These are phyloP conservation scores for Poeciliopsis paucimaculata DNA, from an alignment of 2,797 vertebrate genomes.

Conservation along the genomic window DNA sequence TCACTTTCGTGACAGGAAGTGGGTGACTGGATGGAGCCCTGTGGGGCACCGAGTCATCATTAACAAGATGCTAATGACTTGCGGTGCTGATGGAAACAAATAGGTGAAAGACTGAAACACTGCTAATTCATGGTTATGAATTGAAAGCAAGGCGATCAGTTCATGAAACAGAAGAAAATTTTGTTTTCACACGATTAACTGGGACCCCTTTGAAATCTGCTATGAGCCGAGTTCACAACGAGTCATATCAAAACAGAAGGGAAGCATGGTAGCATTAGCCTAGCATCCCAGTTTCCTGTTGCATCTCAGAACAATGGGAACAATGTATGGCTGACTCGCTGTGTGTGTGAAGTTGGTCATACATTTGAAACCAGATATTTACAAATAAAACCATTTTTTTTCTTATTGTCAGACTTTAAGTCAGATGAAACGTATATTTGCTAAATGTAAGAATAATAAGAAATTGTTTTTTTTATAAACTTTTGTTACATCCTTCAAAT, in stretches of 20 bases:
- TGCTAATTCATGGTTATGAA: neutral
- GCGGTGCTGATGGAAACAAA: neutral
- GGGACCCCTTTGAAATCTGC: neutral
- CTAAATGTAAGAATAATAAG: neutral
- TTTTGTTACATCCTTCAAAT: neutral
- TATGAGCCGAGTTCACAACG: neutral
- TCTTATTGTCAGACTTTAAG: neutral
- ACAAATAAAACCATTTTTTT: neutral
- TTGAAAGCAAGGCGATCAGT: neutral
- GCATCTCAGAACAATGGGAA: neutral
- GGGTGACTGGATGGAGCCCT: neutral
- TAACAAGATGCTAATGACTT: constrained; percentile 19
- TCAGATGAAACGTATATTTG: neutral
- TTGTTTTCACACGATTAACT: neutral
- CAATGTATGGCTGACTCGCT: neutral
- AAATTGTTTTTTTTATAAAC: neutral
- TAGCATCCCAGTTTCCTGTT: neutral
- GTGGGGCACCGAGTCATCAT: constrained; percentile 23
- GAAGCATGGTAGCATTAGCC: neutral
- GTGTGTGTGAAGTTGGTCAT: neutral
- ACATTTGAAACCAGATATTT: neutral
- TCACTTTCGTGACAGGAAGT: constrained; percentile 38
- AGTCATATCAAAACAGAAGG: neutral
- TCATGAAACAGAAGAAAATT: neutral
- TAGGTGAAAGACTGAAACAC: neutral